Percentiles rank a stretch among this genome's conserved stretches.
These are phyloP conservation scores for Chironex yamaguchii DNA, from an alignment of 30 jellyfish, hydroid and myxozoan species.

Conservation along the genomic window DNA sequence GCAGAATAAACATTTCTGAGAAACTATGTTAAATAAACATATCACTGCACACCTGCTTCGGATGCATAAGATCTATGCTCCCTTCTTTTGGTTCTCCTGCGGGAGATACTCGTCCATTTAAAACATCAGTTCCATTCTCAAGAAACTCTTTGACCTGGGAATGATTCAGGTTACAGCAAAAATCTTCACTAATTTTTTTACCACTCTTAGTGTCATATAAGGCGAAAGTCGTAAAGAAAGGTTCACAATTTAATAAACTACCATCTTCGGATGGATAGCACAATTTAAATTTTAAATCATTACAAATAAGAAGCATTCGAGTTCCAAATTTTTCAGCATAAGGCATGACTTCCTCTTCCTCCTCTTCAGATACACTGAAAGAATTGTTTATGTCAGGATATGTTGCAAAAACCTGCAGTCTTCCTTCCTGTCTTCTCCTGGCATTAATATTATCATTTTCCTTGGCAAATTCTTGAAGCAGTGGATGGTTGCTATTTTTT, in stretches of 20 bases:
- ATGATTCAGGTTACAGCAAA: conserved; percentile 89
- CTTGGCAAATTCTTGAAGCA: conserved; percentile 90
- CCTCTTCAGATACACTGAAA: conserved; percentile 70
- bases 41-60: conserved; percentile 76
- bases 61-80: conserved; percentile 10
- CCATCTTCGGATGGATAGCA: conserved; percentile 68
- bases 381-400: conserved; percentile 84
- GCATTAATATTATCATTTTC: conserved; percentile 88
- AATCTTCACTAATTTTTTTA: conserved; percentile 90
- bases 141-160: conserved; percentile 60
- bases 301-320: conserved; percentile 57
- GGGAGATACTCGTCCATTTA: background rate
- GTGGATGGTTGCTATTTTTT: conserved; percentile 94
- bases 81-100: conserved; percentile 9
- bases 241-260: conserved; percentile 81
- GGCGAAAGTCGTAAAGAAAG: conserved; percentile 87
- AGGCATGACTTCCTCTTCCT: conserved; percentile 73
- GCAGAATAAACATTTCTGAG: too few species aligned
- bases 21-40: too few species aligned
- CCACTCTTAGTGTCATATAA: conserved; percentile 84
- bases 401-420: conserved; percentile 72
- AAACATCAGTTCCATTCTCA: background rate
- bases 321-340: conserved; percentile 61
- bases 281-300: conserved; percentile 73
- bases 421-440: conserved; percentile 75